Base-by-base conservation (phyloP, 2,888 invertebrate genomes). In the Cordylochernes scorpioides region DNA sequence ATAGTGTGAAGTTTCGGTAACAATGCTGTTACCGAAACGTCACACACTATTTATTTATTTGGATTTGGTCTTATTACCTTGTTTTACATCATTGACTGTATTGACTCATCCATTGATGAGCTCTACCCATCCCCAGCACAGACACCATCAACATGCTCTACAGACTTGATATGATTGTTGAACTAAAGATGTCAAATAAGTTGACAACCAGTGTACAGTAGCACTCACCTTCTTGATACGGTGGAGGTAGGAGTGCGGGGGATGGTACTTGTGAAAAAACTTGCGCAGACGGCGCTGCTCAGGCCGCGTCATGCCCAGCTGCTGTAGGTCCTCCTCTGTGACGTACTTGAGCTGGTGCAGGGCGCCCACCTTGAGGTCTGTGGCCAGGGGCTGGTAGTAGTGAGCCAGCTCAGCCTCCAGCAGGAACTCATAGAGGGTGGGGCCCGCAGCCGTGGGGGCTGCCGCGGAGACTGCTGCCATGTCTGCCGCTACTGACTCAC, bases 281-380 rank as follows among this genome's bases (percentile, higher is more conserved):
- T 88, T 88, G 48, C 80, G 74, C 40, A 91, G 65, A 32, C 91
- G 64, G 35, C 91, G 65, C 59, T 86, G 80, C 58, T 97, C 94
- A 15, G 91, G 88, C 46, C 73, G 73, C 10, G 82, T 77, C 62
- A 88, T 70, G 10, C 91, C 91, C 46, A 97, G 71, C 43, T 75
- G 73, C 30, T 64, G 61, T 37, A 94, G 60, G 55, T 97, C 94
- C 46, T 82, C 77, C 46, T 78, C 80, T 21, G 74, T 71, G 27
- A 88, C 86, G 61, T 80, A 91, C 56, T 88, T 88, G 26, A 91
- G 58, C 53, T 84, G 82, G 25, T 75, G 68, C 4, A 45, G 37
- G 2, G 35, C 41, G 24, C 39, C 42, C 33, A 61, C 60, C 62
- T 86, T 88, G 44, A 91, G 60, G 49, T 78, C 73, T 50, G 72